Percentiles rank a stretch among this genome's conserved stretches.
Conservation (phyloP, 2,797 vertebrate species). For the Euphonia xanthogaster region DNA sequence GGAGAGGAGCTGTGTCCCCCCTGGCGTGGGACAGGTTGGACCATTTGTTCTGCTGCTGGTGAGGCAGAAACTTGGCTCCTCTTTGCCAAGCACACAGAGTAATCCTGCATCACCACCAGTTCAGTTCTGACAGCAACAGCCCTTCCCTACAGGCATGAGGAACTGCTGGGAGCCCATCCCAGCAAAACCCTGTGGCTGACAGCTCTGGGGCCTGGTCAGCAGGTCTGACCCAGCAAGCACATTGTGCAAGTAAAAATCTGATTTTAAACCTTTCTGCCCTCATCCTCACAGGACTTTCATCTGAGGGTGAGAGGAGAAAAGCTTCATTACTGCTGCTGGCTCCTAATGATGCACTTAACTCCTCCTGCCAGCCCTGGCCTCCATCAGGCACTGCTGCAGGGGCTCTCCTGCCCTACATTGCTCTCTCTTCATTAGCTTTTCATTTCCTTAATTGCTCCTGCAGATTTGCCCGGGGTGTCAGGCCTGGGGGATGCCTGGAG, state of each 20-base stretch:
- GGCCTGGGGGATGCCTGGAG: neutral
- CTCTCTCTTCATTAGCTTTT: conserved; percentile 1
- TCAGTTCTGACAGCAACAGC: neutral
- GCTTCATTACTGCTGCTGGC: neutral
- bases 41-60: neutral
- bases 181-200: neutral
- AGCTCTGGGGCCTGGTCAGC: neutral
- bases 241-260: neutral
- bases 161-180: fast-evolving
- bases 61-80: neutral
- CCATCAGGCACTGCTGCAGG: neutral
- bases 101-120: neutral
- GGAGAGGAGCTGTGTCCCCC: neutral
- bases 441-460: neutral
- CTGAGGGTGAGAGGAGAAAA: neutral
- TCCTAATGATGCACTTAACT: neutral
- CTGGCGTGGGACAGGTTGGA: fast-evolving
- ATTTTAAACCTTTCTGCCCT: neutral
- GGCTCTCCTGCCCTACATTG: neutral
- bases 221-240: neutral
- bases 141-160: neutral
- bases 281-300: neutral
- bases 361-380: neutral
- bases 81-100: fast-evolving
- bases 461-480: neutral